Evolutionary conservation across 2,113 vertebrate species (phyloP).

Genomic region (Chauna torquata): DNA sequence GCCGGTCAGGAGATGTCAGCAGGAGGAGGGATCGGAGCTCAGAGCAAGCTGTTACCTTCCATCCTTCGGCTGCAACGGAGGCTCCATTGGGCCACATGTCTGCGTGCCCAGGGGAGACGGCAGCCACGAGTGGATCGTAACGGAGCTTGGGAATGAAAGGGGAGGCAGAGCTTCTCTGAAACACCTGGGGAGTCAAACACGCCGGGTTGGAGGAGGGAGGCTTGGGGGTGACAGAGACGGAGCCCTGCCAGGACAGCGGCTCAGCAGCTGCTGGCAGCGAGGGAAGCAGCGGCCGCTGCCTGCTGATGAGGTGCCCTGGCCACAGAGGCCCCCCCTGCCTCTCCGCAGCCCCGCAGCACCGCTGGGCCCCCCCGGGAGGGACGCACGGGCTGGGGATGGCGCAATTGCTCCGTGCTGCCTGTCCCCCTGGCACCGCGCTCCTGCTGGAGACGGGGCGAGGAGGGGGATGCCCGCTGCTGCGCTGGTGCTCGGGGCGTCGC

Average conservation of each 20-base stretch:
- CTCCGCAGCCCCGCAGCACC: too few species aligned
- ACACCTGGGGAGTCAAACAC: slow-evolving; percentile 85
- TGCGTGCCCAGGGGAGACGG: slow-evolving; percentile 66
- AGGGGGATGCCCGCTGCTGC: accelerated
- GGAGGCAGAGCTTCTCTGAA: slow-evolving; percentile 85
- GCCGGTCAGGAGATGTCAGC: neutral
- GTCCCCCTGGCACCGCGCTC: accelerated
- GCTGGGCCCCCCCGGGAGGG: too few species aligned
- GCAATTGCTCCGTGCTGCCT: accelerated
- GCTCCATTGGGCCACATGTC: slow-evolving; percentile 76
- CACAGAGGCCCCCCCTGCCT: too few species aligned
- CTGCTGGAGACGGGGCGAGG: accelerated
- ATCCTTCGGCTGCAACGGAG: slow-evolving; percentile 63
- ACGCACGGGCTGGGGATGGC: too few species aligned
- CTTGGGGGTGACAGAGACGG: neutral
- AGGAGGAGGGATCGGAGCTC: slow-evolving; percentile 20
- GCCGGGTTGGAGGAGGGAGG: slow-evolving; percentile 37
- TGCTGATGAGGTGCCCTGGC: too few species aligned
- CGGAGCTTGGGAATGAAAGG: slow-evolving; percentile 72
- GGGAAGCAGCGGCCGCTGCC: accelerated
- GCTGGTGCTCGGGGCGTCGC: accelerated
- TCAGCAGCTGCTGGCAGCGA: neutral
- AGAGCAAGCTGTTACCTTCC: slow-evolving; percentile 84
- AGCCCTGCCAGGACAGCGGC: neutral
- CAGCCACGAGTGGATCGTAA: slow-evolving; percentile 70